phyloP scores from a whole-genome alignment of 2,797 vertebrate species.

The Simalia tracyae region DNA sequence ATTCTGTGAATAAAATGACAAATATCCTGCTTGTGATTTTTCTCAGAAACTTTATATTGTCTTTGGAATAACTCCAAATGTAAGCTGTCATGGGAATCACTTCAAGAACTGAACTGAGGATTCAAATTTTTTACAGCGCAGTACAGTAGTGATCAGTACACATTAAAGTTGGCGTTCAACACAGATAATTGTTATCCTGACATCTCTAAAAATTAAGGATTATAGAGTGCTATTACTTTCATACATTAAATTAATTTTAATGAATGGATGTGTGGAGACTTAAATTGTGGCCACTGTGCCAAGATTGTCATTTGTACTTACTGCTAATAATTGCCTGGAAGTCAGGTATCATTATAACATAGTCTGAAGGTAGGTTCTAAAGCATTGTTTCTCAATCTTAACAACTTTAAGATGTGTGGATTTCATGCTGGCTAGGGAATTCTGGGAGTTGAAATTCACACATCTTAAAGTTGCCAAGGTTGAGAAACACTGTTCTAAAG shows the following conservation, averaged over 20 bases:
- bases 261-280: neutral
- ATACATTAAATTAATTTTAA: constrained; percentile 1
- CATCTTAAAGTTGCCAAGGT: no score
- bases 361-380: neutral
- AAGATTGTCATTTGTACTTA: neutral
- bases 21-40: neutral
- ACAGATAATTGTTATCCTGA: neutral
- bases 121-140: neutral
- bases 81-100: neutral
- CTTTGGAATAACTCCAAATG: neutral
- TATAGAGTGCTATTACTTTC: neutral
- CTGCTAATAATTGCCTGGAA: neutral
- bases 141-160: neutral
- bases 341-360: neutral
- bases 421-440: no score
- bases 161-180: neutral
- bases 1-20: neutral
- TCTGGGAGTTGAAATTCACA: no score
- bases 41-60: neutral
- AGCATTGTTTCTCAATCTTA: no score
- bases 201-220: neutral
- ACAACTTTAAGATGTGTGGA: no score
- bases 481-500: neutral
- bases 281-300: neutral
- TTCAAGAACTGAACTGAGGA: neutral